phyloP scores from a whole-genome alignment of 2,888 invertebrate genomes.

The Drosophila robusta region DNA sequence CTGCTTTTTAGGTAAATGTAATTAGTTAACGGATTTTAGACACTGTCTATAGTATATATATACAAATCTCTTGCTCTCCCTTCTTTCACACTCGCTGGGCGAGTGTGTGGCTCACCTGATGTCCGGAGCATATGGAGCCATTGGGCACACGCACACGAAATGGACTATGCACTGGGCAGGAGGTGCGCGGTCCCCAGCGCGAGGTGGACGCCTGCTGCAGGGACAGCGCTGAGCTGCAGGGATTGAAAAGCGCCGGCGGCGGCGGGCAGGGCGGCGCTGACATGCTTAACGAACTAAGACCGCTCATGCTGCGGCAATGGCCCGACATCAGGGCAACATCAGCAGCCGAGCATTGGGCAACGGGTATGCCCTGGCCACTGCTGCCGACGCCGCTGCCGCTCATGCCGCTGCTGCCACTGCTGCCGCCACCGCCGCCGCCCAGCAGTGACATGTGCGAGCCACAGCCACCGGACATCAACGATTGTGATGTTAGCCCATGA shows the following conservation, averaged over 20 bases:
- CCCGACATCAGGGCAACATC: conserved; percentile 60
- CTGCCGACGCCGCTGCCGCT: conserved; percentile 79
- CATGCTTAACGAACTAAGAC: conserved; percentile 82
- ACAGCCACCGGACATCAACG: conserved; percentile 84
- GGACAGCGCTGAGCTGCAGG: conserved; percentile 85
- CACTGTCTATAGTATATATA: conserved; percentile 32
- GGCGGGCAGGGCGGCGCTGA: conserved; percentile 82
- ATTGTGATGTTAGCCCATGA: conserved; percentile 82
- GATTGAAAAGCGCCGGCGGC: conserved; percentile 85
- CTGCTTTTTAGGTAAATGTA: conserved; percentile 55
- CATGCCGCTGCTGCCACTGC: conserved; percentile 77
- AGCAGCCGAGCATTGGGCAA: conserved; percentile 61
- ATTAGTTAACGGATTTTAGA: conserved; percentile 78
- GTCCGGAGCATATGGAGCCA: conserved; percentile 85
- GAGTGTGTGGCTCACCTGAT: conserved; percentile 83
- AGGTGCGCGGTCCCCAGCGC: conserved; percentile 85
- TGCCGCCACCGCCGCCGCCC: conserved; percentile 78
- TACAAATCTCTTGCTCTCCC: not conserved
- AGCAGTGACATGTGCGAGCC: conserved; percentile 81
- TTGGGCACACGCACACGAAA: conserved; percentile 85
- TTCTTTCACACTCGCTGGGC: conserved; percentile 18
- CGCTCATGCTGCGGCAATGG: conserved; percentile 83
- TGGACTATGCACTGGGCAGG: conserved; percentile 85
- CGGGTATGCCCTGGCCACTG: conserved; percentile 63
- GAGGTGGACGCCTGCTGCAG: conserved; percentile 84